Base-by-base conservation (phyloP, 2,113 vertebrate species). In the Crotalus tigris region DNA sequence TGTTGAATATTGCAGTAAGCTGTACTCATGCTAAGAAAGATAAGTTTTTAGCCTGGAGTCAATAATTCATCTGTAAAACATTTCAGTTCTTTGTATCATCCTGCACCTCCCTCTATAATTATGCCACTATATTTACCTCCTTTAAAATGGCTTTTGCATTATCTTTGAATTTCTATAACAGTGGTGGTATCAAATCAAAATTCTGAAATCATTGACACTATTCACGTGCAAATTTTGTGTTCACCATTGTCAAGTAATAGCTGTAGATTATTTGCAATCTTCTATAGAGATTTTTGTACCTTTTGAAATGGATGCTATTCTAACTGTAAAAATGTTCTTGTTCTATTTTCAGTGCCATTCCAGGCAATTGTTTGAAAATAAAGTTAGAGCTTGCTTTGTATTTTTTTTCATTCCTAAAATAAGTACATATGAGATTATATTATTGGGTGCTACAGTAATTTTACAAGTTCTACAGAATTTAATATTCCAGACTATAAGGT, bases 361-460 rank as follows among this genome's bases (percentile, higher is more conserved):
- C 96, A 92, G 95, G 94, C 92, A 93, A 91, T 96, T 95, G 96
- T 95, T 61, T 93, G 93, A 91, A 98, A 98, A 97, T 97, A 98
- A 98, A 98, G 97, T 98, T 99, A 98, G 98, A 98, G 97, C 98
- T 94, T 95, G 93, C 97, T 96, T 98, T 98, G 97, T 98, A 98
- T 97, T 98, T 97, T 81, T 81, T 98, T 98, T 96, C 97, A 96
- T 98, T 81, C 97, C 97, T 98, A 98, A 98, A 85, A 96, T 95
- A 97, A 97, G 98, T 97, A 98, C 97, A 97, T 96, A 97, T 98
- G 96, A 95, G 94, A 95, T 95, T 90, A 92, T 95, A 97, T 97
- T 98, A 96, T 97, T 97, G 98, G 98, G 97, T 97, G 97, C 97
- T 97, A 95, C 96, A 97, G 96, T 98, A 97, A 97, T 96, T 97